Percentiles rank a stretch among this genome's conserved stretches.
Conservation (phyloP, 2,113 vertebrate species). For the Thalassarche chlororhynchos region DNA sequence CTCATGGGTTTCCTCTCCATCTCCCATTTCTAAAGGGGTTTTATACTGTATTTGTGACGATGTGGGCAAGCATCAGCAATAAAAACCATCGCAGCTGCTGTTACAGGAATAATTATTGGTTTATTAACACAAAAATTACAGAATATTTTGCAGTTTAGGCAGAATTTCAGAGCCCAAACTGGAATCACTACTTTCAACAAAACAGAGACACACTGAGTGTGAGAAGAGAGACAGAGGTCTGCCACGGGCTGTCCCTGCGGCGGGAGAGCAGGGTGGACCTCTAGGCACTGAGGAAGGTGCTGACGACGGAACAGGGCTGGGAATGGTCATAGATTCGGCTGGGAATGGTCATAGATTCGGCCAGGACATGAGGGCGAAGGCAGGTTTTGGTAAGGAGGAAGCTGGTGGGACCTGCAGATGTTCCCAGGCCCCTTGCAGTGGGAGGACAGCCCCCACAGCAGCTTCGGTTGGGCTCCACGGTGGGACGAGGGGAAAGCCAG, state of each 20-base stretch:
- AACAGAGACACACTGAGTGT: background rate
- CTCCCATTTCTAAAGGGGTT: background rate
- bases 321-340: rapidly evolving
- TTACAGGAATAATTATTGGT: background rate
- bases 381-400: slow-evolving; percentile 17
- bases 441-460: background rate
- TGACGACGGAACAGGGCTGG: rapidly evolving
- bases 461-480: background rate
- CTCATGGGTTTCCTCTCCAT: background rate
- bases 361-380: background rate
- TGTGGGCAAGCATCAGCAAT: background rate
- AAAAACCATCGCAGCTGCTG: background rate
- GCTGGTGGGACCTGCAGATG: background rate
- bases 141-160: background rate
- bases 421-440: background rate
- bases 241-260: background rate
- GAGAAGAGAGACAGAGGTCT: background rate
- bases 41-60: background rate
- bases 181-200: background rate
- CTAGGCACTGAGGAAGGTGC: slow-evolving; percentile 42
- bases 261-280: background rate
- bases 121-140: slow-evolving; percentile 33
- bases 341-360: rapidly evolving
- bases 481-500: background rate
- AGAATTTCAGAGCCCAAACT: background rate